Conservation (phyloP, 2,797 vertebrate species). For the Rhabdophis nuchalis region DNA sequence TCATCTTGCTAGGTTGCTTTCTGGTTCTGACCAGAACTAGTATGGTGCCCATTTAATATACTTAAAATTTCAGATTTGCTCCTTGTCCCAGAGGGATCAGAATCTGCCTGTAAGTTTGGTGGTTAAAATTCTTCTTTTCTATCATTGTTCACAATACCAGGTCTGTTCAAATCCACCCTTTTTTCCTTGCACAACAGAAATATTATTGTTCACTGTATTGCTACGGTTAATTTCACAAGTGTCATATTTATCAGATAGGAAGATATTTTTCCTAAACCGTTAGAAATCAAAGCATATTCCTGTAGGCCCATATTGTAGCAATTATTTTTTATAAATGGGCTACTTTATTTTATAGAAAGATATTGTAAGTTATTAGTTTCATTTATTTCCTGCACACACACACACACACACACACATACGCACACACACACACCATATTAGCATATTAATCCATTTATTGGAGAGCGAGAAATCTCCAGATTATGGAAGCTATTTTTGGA, state of each 20-base stretch:
- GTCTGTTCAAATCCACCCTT: not conserved
- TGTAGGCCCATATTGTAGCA: not conserved
- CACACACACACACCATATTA: no score
- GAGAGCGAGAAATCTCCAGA: not conserved
- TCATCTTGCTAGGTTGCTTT: not conserved
- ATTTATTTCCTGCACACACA: not conserved
- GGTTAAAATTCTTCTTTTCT: not conserved
- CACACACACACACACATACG: no score
- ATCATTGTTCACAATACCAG: not conserved
- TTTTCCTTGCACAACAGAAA: not conserved
- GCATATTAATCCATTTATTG: not conserved
- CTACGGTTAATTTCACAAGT: not conserved
- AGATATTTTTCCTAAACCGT: not conserved
- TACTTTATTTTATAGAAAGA: not conserved
- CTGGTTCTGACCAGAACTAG: not conserved
- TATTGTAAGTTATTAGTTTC: not conserved
- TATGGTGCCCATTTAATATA: not conserved
- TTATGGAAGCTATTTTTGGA: not conserved
- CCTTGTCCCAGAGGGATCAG: not conserved
- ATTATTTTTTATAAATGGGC: not conserved
- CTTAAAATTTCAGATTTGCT: not conserved
- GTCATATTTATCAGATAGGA: not conserved
- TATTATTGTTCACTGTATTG: not conserved
- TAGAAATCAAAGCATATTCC: not conserved
- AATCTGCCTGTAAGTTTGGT: not conserved